phyloP scores from a whole-genome alignment of 2,888 invertebrate genomes.

The Glyphotaelius pellucidus region DNA sequence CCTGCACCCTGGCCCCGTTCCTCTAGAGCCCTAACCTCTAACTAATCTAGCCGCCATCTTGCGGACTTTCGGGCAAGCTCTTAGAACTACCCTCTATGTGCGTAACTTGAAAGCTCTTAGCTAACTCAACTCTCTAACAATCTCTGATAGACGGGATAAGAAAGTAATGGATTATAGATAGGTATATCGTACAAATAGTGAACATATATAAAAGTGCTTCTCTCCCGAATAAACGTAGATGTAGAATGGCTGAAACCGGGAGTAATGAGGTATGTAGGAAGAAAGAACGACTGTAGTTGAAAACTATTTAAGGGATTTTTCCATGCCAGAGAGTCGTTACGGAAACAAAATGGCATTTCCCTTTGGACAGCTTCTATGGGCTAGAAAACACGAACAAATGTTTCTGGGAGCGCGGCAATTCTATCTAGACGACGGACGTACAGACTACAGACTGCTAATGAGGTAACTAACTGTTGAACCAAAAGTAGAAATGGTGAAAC shows the following conservation, averaged over 20 bases:
- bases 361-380: constrained; percentile 2
- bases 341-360: background rate
- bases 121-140: no score
- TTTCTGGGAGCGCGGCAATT: background rate
- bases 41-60: no score
- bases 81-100: no score
- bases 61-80: no score
- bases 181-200: background rate
- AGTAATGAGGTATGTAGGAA: background rate
- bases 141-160: background rate
- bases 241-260: background rate
- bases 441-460: background rate
- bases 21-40: no score
- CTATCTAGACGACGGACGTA: background rate
- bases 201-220: background rate
- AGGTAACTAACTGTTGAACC: background rate
- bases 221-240: background rate
- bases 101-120: no score
- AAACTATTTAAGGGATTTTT: background rate
- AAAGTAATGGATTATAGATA: background rate
- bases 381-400: background rate
- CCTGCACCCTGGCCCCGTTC: no score
- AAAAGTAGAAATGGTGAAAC: background rate
- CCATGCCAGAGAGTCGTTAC: background rate
- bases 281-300: background rate